Evolutionary conservation across 2,797 vertebrate species (phyloP).

Genomic region (Pogoniulus pusillus): DNA sequence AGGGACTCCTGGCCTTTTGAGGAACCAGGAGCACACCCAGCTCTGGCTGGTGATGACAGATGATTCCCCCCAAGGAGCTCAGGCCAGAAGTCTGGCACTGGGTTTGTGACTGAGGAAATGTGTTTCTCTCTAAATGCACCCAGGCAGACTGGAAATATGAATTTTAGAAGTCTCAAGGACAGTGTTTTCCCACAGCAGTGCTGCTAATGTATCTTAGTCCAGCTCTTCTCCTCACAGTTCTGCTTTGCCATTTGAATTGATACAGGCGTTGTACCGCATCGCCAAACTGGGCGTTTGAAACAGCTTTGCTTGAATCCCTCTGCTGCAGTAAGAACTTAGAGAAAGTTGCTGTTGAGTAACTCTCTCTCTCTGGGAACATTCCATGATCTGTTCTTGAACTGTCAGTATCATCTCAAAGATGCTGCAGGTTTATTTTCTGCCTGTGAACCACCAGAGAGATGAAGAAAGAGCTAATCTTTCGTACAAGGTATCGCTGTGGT

Average conservation of each 20-base stretch:
- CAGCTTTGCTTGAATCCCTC: neutral
- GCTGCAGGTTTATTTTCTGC: constrained; percentile 23
- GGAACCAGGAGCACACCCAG: neutral
- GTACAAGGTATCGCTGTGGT: rapidly evolving
- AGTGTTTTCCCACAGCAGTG: neutral
- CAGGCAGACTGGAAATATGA: neutral
- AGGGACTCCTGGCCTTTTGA: neutral
- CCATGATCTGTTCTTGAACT: neutral
- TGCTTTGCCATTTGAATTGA: neutral
- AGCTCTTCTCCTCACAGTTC: neutral
- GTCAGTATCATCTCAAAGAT: neutral
- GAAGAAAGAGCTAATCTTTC: neutral
- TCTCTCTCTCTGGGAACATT: neutral
- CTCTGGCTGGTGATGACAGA: neutral
- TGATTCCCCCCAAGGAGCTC: neutral
- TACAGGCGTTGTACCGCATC: neutral
- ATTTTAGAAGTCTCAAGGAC: neutral
- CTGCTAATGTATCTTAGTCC: constrained; percentile 17
- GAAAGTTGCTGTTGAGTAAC: neutral
- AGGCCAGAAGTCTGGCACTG: rapidly evolving
- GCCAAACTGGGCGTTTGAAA: neutral
- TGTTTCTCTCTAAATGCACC: neutral
- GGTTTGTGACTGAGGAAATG: neutral
- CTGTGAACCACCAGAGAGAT: neutral
- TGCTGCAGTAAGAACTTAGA: neutral